These are phyloP conservation scores for Alitta virens DNA, from an alignment of 2,888 invertebrate species.

Conservation along the genomic window DNA sequence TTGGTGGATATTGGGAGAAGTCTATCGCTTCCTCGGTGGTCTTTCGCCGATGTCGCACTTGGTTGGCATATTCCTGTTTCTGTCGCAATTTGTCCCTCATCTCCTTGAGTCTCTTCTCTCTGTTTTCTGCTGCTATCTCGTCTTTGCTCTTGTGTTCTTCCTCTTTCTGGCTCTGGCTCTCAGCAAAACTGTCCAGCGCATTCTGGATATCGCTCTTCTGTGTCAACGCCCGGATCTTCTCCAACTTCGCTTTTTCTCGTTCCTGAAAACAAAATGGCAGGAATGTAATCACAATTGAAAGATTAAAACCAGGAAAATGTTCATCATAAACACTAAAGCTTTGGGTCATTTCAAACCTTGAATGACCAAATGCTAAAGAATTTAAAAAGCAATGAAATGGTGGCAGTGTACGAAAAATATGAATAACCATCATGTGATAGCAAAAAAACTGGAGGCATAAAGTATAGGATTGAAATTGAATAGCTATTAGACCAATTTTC, in stretches of 20 bases:
- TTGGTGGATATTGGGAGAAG: not conserved
- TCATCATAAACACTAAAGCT: no score
- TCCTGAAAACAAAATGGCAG: constrained; percentile 29
- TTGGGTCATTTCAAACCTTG: no score
- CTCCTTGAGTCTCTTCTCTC: constrained; percentile 40
- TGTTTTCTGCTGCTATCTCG: constrained; percentile 41
- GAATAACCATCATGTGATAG: no score
- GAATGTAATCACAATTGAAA: no score
- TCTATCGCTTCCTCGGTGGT: constrained; percentile 17
- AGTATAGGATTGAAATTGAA: no score
- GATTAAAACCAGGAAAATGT: no score
- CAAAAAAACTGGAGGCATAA: no score
- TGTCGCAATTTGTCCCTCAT: constrained; percentile 40
- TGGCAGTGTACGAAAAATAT: no score
- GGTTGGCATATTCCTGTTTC: constrained; percentile 40
- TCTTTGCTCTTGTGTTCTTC: constrained; percentile 37
- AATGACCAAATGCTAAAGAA: no score
- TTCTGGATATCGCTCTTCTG: constrained; percentile 40
- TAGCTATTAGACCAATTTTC: no score
- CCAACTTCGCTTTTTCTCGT: constrained; percentile 43
- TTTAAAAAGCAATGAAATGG: no score
- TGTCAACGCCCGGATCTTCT: constrained; percentile 39
- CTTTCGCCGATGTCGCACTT: constrained; percentile 40
- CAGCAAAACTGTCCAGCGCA: constrained; percentile 39
- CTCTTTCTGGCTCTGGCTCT: constrained; percentile 40